Conservation (phyloP, 2,113 vertebrate species). For the Chaetodon auriga region DNA sequence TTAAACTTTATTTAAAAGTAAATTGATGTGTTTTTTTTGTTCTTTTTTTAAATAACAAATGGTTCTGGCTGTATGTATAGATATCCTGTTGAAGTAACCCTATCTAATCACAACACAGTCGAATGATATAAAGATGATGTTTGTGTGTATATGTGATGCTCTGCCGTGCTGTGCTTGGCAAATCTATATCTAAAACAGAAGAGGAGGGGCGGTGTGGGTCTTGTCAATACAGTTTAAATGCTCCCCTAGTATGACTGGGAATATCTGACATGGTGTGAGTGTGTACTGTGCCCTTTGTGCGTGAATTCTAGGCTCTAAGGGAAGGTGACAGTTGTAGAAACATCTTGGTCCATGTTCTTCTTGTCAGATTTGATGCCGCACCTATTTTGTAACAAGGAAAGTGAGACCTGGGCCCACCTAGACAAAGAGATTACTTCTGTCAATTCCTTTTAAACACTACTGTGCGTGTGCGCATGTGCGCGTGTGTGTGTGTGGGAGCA, state of each 20-base stretch:
- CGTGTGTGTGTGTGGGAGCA: background rate
- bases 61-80: constrained; percentile 50
- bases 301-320: background rate
- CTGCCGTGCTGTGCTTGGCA: constrained; percentile 69
- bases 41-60: background rate
- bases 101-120: constrained; percentile 52
- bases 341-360: background rate
- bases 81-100: constrained; percentile 43
- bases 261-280: background rate
- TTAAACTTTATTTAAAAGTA: constrained; percentile 20
- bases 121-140: constrained; percentile 47
- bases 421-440: constrained; percentile 44
- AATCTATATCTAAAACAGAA: constrained; percentile 41
- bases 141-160: constrained; percentile 65
- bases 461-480: background rate
- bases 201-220: constrained; percentile 5
- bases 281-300: background rate
- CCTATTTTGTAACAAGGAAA: constrained; percentile 34
- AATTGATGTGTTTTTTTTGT: constrained; percentile 10
- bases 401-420: constrained; percentile 6
- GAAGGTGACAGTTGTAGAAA: constrained; percentile 49
- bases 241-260: background rate
- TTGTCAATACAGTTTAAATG: constrained; percentile 11
- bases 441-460: background rate
- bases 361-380: constrained; percentile 41